A percentile compares a stretch with the other conserved stretches of the same genome.
Conservation (phyloP, 2,113 vertebrate species). For the Petromus typicus region DNA sequence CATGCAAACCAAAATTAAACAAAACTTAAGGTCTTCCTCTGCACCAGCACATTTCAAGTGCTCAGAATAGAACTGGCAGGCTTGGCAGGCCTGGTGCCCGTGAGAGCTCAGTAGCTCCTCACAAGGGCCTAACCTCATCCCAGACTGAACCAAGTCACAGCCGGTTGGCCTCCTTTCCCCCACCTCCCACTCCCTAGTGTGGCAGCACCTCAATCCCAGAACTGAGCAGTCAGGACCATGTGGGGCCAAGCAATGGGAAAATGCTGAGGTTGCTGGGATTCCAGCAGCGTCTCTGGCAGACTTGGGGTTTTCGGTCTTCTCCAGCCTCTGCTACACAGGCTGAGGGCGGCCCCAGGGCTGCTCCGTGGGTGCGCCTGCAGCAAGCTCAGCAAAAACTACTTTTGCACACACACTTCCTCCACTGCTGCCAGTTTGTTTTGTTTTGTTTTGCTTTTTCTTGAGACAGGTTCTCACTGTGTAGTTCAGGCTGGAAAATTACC, state of each 20-base stretch:
- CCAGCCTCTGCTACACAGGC: slow-evolving; percentile 70
- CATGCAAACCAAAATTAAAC: not conserved
- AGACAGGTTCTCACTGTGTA: not conserved
- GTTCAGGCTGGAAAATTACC: not conserved
- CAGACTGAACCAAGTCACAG: not conserved
- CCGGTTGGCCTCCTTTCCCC: slow-evolving; percentile 44
- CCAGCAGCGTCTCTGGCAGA: slow-evolving; percentile 76
- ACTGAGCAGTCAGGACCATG: not conserved
- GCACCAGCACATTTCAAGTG: not conserved
- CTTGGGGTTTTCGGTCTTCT: slow-evolving; percentile 85
- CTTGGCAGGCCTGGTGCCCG: not conserved
- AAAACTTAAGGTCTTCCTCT: not conserved
- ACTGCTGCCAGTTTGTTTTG: not conserved
- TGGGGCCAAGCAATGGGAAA: slow-evolving; percentile 68
- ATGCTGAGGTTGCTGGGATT: slow-evolving; percentile 67
- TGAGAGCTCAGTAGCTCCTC: not conserved
- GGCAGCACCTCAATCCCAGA: not conserved
- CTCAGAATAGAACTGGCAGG: not conserved
- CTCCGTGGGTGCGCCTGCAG: not conserved
- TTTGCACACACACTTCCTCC: not conserved
- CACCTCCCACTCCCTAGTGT: not conserved
- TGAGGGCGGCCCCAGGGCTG: not conserved
- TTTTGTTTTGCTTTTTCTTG: not conserved
- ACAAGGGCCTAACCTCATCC: not conserved
- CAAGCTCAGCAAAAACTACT: too few species aligned